Percentiles rank a stretch among this genome's conserved stretches.
phyloP scores from a whole-genome alignment of 2,113 vertebrate species.

The Theristicus caerulescens region DNA sequence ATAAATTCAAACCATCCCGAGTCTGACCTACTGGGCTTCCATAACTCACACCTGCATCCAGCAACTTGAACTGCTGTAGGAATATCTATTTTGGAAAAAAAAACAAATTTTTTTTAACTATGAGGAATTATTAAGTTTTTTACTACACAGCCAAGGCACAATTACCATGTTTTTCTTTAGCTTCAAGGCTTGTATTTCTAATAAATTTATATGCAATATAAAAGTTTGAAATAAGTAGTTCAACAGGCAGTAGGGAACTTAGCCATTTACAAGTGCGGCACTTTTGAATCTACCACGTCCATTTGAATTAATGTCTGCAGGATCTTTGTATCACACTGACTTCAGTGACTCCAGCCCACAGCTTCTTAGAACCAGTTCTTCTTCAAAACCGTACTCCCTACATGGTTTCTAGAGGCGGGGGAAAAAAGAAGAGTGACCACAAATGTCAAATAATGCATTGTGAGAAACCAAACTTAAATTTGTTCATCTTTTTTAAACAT shows the following conservation, averaged over 20 bases:
- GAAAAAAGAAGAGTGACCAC: not conserved
- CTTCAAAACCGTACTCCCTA: not conserved
- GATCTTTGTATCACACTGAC: not conserved
- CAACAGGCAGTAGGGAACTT: not conserved
- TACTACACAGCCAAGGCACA: not conserved
- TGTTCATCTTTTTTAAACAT: not conserved
- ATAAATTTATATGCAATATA: rapidly evolving
- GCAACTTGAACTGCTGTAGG: rapidly evolving
- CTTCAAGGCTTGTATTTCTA: not conserved
- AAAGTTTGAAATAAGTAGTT: not conserved
- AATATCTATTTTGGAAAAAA: not conserved
- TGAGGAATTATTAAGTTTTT: not conserved
- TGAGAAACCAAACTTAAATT: not conserved
- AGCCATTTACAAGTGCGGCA: not conserved
- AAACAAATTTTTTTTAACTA: not conserved
- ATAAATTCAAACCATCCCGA: not conserved
- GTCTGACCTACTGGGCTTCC: not conserved
- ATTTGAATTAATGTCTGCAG: not conserved
- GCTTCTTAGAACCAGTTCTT: not conserved
- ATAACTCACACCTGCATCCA: not conserved
- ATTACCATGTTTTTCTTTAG: not conserved
- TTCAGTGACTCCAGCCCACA: not conserved
- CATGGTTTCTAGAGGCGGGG: not conserved
- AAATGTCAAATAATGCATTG: not conserved
- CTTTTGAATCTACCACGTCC: not conserved